These are phyloP conservation scores for Anorthoa munda DNA, from an alignment of 2,888 invertebrate species.

Conservation along the genomic window DNA sequence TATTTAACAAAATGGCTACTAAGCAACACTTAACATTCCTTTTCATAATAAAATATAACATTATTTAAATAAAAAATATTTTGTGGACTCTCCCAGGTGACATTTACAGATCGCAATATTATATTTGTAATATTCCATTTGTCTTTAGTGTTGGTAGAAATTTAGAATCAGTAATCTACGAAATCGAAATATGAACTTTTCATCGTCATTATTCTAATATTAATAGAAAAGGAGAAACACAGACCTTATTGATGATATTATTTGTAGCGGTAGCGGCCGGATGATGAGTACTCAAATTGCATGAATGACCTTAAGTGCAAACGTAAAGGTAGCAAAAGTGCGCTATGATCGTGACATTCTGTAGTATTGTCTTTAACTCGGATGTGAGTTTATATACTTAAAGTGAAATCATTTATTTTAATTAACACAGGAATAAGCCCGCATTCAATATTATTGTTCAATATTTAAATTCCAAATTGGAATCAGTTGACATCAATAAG, in stretches of 20 bases:
- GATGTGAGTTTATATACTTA: too few species aligned
- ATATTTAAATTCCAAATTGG: constrained; percentile 35
- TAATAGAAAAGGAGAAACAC: too few species aligned
- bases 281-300: too few species aligned
- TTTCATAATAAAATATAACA: constrained; percentile 4
- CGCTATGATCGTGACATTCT: too few species aligned
- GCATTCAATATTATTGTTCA: not conserved
- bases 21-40: constrained; percentile 6
- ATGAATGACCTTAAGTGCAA: too few species aligned
- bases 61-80: constrained; percentile 1
- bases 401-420: too few species aligned
- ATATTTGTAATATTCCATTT: not conserved
- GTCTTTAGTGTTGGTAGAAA: not conserved
- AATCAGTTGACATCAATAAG: constrained; percentile 12
- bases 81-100: not conserved
- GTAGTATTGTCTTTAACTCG: too few species aligned
- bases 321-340: too few species aligned
- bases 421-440: not conserved
- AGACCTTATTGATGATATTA: too few species aligned
- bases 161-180: not conserved
- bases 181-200: too few species aligned
- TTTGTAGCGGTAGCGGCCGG: too few species aligned
- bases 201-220: too few species aligned
- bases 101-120: not conserved
- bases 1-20: constrained; percentile 10